Evolutionary conservation across 1,140 invertebrate genomes (phyloP), one percentile per base, ranked within the genome.

Genomic region (Heliconius congener): DNA sequence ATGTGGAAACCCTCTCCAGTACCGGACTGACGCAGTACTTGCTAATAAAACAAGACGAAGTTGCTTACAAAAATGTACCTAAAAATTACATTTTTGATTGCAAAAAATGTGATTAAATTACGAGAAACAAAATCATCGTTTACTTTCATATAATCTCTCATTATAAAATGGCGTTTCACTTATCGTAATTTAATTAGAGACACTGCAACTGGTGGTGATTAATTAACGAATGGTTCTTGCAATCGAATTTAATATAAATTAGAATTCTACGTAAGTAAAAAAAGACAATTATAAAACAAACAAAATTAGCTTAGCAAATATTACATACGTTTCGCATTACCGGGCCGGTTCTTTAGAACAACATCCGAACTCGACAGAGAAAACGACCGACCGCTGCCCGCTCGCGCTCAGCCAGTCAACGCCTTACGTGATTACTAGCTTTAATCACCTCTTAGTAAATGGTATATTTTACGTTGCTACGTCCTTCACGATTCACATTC

Each of bases 261-360:
- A 3, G 3, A 30, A 66, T 30, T 66, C 60, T 66, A 30, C 4
- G 60, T 60, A 78, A 71, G 39, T 74, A 71, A 34, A 75, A 46
- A 84, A 91, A 91, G 87, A 89, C n/a, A 60, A 60, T 60, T 60
- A 23, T 89, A 93, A 93, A 93, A 87, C 85, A 60, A 57, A 84
- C 70, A 84, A 84, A 83, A 89, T 86, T 87, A 85, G 85, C 85
- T 88, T 91, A 86, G 89, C 87, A 90, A 90, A 91, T 91, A 90
- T 88, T 89, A 88, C 84, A 87, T 85, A 80, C 84, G 88, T 88
- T 92, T 88, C 79, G 84, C 84, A 85, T 86, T 84, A 83, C 70
- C 84, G 76, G 80, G 84, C 87, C 86, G 84, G 90, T 91, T 91
- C 86, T 82, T 83, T 86, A 84, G 83, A 84, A 85, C 82, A 77